Conservation (phyloP, 2,888 invertebrate species). For the Sarcophaga variegata region DNA sequence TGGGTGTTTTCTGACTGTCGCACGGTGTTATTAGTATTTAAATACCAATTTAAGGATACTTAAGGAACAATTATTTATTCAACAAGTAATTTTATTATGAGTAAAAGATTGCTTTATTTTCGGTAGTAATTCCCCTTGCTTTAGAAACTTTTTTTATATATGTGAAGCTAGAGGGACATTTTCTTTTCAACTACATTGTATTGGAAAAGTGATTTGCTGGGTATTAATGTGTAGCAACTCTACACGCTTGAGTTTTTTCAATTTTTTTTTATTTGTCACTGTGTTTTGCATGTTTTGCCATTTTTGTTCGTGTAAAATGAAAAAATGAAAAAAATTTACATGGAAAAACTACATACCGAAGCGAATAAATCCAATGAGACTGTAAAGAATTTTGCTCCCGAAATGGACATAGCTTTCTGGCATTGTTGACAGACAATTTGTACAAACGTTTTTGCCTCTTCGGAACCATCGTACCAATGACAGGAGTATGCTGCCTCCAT, state of each 20-base stretch:
- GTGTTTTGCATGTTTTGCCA: constrained; percentile 28
- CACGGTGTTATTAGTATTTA: too few relatives aligned
- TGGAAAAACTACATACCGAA: constrained; percentile 85
- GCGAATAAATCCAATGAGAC: constrained; percentile 93
- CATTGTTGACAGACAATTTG: constrained; percentile 96
- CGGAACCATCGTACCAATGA: constrained; percentile 95
- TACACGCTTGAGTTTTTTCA: background rate
- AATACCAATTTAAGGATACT: too few relatives aligned
- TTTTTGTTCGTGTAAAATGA: constrained; percentile 4
- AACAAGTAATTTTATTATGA: too few relatives aligned
- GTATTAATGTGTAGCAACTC: background rate
- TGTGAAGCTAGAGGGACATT: too few relatives aligned
- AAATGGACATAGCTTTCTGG: constrained; percentile 94
- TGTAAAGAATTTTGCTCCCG: constrained; percentile 94
- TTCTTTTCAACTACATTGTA: too few relatives aligned
- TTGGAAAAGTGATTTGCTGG: background rate
- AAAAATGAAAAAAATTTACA: constrained; percentile 1
- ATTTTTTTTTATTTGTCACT: constrained; percentile 7
- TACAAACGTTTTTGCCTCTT: constrained; percentile 94
- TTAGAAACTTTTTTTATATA: too few relatives aligned
- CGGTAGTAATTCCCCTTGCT: too few relatives aligned
- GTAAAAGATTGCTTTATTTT: too few relatives aligned
- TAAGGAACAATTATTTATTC: too few relatives aligned
- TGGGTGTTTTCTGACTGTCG: too few relatives aligned
- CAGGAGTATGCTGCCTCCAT: constrained; percentile 96